These are phyloP conservation scores for Eupsittula cactorum DNA, from an alignment of 2,113 vertebrate genomes.

Conservation along the genomic window DNA sequence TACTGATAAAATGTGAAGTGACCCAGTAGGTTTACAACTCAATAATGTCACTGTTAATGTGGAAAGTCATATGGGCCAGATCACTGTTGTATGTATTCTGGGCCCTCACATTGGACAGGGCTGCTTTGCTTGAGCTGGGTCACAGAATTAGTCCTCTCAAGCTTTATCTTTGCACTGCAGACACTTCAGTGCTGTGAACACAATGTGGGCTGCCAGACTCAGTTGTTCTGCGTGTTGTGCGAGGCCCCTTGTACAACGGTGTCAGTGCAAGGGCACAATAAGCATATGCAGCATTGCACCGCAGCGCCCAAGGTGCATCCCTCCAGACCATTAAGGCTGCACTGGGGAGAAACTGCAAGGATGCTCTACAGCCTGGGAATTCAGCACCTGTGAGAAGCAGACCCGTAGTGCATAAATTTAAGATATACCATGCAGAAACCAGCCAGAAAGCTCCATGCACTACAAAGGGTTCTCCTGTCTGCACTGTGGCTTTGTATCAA, in stretches of 20 bases:
- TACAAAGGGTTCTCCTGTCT: background rate
- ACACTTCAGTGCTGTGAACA: background rate
- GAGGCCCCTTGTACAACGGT: fast-evolving
- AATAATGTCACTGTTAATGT: background rate
- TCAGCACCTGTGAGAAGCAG: background rate
- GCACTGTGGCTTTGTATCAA: background rate
- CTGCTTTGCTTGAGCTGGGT: fast-evolving
- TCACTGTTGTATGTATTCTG: background rate
- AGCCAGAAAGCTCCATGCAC: background rate
- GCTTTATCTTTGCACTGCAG: background rate
- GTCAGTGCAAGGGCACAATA: background rate
- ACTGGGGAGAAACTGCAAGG: background rate
- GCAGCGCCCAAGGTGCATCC: background rate
- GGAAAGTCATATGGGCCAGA: background rate
- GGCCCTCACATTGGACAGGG: background rate
- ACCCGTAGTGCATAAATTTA: fast-evolving
- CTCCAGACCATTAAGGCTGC: fast-evolving
- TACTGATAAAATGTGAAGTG: background rate
- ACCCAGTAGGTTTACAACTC: background rate
- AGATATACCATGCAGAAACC: background rate
- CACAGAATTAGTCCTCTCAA: background rate
- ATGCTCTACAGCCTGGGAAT: background rate
- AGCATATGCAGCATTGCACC: fast-evolving
- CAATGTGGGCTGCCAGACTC: fast-evolving
- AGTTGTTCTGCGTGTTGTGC: fast-evolving